Base-by-base conservation (phyloP, 2,888 invertebrate species). In the Apamea crenata region DNA sequence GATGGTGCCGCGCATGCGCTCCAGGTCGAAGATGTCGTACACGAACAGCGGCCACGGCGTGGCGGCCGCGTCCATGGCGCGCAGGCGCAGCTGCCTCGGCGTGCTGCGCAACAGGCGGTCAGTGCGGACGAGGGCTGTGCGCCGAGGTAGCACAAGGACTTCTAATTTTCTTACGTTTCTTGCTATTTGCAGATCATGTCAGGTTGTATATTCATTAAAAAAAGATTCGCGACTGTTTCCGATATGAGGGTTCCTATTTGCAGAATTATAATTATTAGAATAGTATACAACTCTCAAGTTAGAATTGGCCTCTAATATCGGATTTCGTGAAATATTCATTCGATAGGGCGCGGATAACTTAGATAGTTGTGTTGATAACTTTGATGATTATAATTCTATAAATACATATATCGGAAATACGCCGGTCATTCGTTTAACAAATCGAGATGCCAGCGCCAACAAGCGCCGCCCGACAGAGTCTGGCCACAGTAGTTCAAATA, bases 41-140 rank as follows among this genome's bases (percentile, higher is more conserved):
- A 97, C 94, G 94, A 96, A 96, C 73, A 87, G 91, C 89, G 97
- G 97, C 97, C 97, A 97, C 81, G 96, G 93, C 81, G 96, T 95
- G 76, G 92, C 84, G 83, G 93, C 91, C 87, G 97, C 96, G 91
- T 96, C 96, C 92, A 95, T 85, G 59, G 84, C 66, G 76, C 94
- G 94, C 90, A 93, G 86, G 61, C 85, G 88, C 69, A 5, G 86
- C 77, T 78, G 82, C 65, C 32, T 71, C 40, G 82, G 32, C 68
- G 65, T 76, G n/a, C 85, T 82, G 72, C 84, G 25, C 66, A 56
- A 18, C 36, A 7, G 4, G 36, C 36, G 32, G 32, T 32, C 36
- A 36, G 36, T 2, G 36, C 36, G 36, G 32, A 32, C 32, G n/a
- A n/a, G n/a, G 8, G 16, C 5, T 40, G 40, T 40, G 40, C 18